phyloP scores from a whole-genome alignment of 2,888 invertebrate genomes.

The Horisme vitalbata region DNA sequence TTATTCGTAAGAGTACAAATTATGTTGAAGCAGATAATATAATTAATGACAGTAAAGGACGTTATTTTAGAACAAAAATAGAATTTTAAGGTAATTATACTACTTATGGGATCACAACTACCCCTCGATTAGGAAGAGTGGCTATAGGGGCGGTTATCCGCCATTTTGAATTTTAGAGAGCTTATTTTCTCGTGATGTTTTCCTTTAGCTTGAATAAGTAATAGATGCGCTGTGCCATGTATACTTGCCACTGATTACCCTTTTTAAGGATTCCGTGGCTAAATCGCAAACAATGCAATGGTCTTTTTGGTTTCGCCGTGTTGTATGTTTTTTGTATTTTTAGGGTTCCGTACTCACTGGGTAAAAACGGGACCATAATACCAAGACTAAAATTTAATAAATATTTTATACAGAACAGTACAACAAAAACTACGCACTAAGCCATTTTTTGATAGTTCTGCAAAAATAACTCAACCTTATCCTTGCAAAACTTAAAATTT shows the following conservation, averaged over 20 bases:
- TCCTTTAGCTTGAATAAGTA: constrained; percentile 18
- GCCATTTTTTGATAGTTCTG: too few species aligned
- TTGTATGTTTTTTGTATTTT: background rate
- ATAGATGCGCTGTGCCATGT: constrained; percentile 8
- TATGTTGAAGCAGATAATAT: too few species aligned
- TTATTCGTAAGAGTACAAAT: too few species aligned
- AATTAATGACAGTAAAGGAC: too few species aligned
- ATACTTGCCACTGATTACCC: constrained; percentile 10
- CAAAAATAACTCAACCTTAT: too few species aligned
- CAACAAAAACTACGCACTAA: too few species aligned
- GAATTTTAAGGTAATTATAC: too few species aligned
- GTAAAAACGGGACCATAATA: too few species aligned
- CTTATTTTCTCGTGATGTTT: constrained; percentile 17
- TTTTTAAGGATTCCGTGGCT: background rate
- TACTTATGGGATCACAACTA: constrained; percentile 2
- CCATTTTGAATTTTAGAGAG: constrained; percentile 18
- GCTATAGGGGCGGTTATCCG: background rate
- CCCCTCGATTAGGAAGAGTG: constrained; percentile 9
- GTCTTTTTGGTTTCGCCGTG: background rate
- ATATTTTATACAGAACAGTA: too few species aligned
- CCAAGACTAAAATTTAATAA: too few species aligned
- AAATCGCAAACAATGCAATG: background rate
- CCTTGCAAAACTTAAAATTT: background rate
- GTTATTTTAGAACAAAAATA: too few species aligned
- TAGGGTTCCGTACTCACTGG: too few species aligned